phyloP scores from a whole-genome alignment of 1,140 invertebrate genomes.

The Cydia amplana region DNA sequence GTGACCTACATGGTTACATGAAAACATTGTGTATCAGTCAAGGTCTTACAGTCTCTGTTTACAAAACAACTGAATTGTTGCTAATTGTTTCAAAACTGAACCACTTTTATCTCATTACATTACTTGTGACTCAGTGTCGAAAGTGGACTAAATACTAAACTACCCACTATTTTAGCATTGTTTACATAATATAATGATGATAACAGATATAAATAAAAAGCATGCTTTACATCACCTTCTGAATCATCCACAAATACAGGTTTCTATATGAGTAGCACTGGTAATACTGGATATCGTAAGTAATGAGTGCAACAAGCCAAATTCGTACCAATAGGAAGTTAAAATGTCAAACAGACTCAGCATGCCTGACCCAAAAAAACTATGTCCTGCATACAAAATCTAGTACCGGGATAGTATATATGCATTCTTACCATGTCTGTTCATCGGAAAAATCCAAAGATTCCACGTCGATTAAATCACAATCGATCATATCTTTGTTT shows the following conservation, averaged over 20 bases:
- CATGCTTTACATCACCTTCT: constrained; percentile 28
- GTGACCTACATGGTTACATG: background rate
- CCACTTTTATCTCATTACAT: constrained; percentile 7
- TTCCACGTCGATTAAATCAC: constrained; percentile 77
- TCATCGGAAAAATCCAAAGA: constrained; percentile 73
- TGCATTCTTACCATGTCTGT: constrained; percentile 68
- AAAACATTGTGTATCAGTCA: constrained; percentile 27
- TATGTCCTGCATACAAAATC: background rate
- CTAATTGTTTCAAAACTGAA: background rate
- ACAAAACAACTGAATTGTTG: constrained; percentile 13
- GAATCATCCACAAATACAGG: constrained; percentile 12
- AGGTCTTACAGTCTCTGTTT: constrained; percentile 18
- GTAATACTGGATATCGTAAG: constrained; percentile 29
- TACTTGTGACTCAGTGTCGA: background rate
- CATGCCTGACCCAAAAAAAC: constrained; percentile 37
- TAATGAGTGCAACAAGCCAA: constrained; percentile 21
- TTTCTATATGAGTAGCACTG: constrained; percentile 1
- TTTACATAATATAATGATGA: constrained; percentile 29
- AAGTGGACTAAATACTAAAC: constrained; percentile 15
- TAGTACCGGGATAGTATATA: constrained; percentile 25
- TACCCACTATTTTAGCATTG: constrained; percentile 24
- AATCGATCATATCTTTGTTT: constrained; percentile 79
- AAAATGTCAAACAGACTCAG: constrained; percentile 33
- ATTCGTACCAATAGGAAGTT: constrained; percentile 26
- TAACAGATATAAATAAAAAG: constrained; percentile 24